Evolutionary conservation across 2,113 vertebrate species (phyloP).

Genomic region (Ameiurus melas): DNA sequence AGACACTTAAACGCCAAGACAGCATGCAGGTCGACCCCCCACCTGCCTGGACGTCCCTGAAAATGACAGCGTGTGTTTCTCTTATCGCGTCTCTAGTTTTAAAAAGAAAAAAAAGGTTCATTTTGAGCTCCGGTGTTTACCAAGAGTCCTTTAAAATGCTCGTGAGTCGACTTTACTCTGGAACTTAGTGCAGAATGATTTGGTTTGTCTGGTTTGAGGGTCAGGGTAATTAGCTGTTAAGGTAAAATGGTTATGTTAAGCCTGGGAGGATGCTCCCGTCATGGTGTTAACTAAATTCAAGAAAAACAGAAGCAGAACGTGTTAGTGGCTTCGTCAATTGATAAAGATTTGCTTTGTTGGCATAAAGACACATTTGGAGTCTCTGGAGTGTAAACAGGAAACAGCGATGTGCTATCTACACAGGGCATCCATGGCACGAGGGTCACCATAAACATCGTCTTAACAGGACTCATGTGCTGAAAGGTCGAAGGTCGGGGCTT

Average conservation of each 20-base stretch:
- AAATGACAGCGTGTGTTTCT: not conserved
- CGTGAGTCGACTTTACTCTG: not conserved
- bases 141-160: not conserved
- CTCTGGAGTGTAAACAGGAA: conserved; percentile 8
- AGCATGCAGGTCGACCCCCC: not conserved
- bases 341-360: not conserved
- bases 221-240: not conserved
- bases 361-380: not conserved
- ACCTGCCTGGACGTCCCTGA: not conserved
- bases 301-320: not conserved
- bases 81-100: not conserved
- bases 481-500: conserved; percentile 14
- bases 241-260: not conserved
- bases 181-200: not conserved
- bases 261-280: not conserved
- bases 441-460: conserved; percentile 35
- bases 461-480: conserved; percentile 16
- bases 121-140: conserved; percentile 5
- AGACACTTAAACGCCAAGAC: not conserved
- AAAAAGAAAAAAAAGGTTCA: not conserved
- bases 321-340: not conserved
- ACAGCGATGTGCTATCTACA: conserved; percentile 14
- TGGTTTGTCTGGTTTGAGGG: not conserved
- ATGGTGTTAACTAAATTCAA: not conserved
- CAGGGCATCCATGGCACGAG: not conserved